Percentiles rank a stretch among this genome's conserved stretches.
These are phyloP conservation scores for Gambusia yucatana DNA, from an alignment of 2,797 vertebrate species.

Conservation along the genomic window DNA sequence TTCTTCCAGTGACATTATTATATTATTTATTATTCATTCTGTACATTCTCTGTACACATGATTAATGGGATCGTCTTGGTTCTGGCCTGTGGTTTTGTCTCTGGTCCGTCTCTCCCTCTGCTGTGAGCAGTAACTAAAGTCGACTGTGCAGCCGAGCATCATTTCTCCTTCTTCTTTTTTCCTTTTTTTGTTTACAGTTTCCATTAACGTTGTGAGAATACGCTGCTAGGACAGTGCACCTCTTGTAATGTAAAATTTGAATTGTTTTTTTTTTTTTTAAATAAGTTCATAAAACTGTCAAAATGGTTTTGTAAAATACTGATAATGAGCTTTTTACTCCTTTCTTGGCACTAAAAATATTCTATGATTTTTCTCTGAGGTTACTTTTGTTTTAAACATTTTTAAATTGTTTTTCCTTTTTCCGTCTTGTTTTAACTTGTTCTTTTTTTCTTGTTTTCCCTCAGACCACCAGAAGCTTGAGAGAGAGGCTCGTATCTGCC, in stretches of 20 bases:
- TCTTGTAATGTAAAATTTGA: not conserved
- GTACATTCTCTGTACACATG: not conserved
- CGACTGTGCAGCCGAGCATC: not conserved
- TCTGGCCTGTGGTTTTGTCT: not conserved
- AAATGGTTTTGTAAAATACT: not conserved
- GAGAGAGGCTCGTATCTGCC: constrained; percentile 78
- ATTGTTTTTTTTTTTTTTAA: not conserved
- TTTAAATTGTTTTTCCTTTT: not conserved
- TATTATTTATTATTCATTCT: constrained; percentile 5
- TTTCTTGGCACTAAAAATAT: not conserved
- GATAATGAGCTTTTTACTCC: not conserved
- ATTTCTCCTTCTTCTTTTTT: not conserved
- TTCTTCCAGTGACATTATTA: not conserved
- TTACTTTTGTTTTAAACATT: not conserved
- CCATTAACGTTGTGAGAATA: not conserved
- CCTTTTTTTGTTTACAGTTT: not conserved
- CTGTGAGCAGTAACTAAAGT: not conserved
- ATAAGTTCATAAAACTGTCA: not conserved
- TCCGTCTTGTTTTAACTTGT: not conserved
- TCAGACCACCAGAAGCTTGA: constrained; percentile 79
- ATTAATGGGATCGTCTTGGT: constrained; percentile 3
- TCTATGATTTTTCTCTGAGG: not conserved
- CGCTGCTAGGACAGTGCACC: not conserved
- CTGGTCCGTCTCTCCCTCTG: not conserved
- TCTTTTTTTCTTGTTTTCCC: constrained; percentile 12